Conservation (phyloP, 2,797 vertebrate species). For the Nyctalus aviator region DNA sequence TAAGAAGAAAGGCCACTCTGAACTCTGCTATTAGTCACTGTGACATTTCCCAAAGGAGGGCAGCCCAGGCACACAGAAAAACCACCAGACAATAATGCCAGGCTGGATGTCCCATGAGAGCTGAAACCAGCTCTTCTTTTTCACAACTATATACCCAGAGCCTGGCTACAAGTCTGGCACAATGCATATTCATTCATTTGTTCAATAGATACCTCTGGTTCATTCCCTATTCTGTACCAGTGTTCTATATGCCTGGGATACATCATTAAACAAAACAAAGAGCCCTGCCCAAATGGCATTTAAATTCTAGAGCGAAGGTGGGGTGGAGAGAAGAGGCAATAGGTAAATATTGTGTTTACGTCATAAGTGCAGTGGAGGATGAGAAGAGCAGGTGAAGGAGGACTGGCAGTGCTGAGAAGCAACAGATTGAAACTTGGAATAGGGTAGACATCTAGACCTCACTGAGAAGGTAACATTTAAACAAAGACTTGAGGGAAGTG, state of each 20-base stretch:
- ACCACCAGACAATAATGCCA: not conserved
- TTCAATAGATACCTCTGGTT: not conserved
- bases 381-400: not conserved
- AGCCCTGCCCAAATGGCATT: not conserved
- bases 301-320: not conserved
- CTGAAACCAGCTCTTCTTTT: not conserved
- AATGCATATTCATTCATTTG: not conserved
- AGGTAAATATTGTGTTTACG: not conserved
- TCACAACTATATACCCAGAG: not conserved
- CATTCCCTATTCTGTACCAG: not conserved
- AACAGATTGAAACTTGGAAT: not conserved
- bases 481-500: not conserved
- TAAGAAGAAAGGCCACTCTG: conserved; percentile 27
- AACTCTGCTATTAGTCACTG: not conserved
- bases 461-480: not conserved
- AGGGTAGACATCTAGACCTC: not conserved
- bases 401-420: not conserved
- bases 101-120: not conserved
- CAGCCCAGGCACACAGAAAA: not conserved
- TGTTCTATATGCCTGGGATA: not conserved
- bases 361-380: not conserved
- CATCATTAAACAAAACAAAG: conserved; percentile 44
- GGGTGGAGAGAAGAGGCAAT: not conserved
- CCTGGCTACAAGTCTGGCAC: not conserved
- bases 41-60: not conserved